Evolutionary conservation across 1,140 invertebrate species (phyloP).

Genomic region (Lordiphosa collinella): DNA sequence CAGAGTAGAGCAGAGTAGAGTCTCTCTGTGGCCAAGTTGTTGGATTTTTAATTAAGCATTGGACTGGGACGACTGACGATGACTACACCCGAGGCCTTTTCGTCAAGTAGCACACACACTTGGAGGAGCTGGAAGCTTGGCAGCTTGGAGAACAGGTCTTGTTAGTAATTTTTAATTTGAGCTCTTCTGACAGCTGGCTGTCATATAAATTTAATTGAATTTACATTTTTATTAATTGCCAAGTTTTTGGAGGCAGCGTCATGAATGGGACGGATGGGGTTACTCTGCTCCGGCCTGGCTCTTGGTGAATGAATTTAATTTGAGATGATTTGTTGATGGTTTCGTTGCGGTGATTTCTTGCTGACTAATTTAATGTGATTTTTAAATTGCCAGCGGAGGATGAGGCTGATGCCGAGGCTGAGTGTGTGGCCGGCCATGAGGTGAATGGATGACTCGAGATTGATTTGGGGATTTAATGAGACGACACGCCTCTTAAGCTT

Average conservation of each 20-base stretch:
- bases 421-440: conserved; percentile 54
- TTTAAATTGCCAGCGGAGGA: conserved; percentile 59
- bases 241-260: conserved; percentile 5
- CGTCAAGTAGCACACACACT: conserved; percentile 39
- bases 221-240: conserved; percentile 80
- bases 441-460: conserved; percentile 32
- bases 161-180: conserved; percentile 80
- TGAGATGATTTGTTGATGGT: conserved; percentile 78
- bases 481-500: conserved; percentile 45
- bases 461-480: conserved; percentile 66
- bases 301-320: conserved; percentile 74
- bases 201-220: conserved; percentile 80
- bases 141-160: conserved; percentile 55
- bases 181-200: conserved; percentile 78
- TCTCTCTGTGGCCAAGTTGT: conserved; percentile 43
- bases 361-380: conserved; percentile 78
- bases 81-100: conserved; percentile 48
- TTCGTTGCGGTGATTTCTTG: conserved; percentile 78
- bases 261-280: conserved; percentile 2
- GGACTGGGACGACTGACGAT: conserved; percentile 12
- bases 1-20: neutral
- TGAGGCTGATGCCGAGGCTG: conserved; percentile 22
- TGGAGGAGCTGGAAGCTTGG: neutral
- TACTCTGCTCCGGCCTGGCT: neutral
- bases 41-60: conserved; percentile 75